Percentiles rank a stretch among this genome's conserved stretches.
These are phyloP conservation scores for Balaenoptera acutorostrata DNA, from an alignment of 2,113 vertebrate species.

Conservation along the genomic window DNA sequence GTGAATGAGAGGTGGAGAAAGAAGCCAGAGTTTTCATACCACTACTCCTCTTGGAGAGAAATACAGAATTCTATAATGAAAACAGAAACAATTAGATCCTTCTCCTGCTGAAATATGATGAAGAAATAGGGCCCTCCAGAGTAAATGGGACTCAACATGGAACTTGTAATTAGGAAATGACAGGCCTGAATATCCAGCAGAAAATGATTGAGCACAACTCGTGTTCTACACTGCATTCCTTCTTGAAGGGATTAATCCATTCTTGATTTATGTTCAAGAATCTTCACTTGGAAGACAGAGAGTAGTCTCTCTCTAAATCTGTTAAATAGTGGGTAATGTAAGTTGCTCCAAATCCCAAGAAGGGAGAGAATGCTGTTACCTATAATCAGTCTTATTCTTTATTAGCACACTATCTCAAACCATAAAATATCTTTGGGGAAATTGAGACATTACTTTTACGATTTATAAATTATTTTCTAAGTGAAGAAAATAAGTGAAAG, in stretches of 20 bases:
- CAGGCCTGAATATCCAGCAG: background rate
- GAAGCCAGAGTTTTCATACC: background rate
- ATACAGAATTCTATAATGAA: background rate
- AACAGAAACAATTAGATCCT: background rate
- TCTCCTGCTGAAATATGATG: background rate
- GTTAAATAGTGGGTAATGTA: background rate
- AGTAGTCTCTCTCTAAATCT: background rate
- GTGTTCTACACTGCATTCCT: background rate
- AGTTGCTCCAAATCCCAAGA: background rate
- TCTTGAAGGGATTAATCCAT: background rate
- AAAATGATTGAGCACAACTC: background rate
- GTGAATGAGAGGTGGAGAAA: background rate
- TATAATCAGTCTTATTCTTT: background rate
- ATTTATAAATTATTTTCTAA: background rate
- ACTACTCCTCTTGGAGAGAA: background rate
- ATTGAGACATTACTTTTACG: background rate
- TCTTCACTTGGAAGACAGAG: background rate
- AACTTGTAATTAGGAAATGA: background rate
- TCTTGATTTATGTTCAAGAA: background rate
- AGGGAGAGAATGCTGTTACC: background rate
- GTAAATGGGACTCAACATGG: background rate
- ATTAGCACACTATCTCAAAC: background rate
- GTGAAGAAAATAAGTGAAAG: background rate
- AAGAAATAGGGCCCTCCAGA: background rate
- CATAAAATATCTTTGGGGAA: background rate